phyloP scores from a whole-genome alignment of 2,888 invertebrate genomes.

The Caenorhabditis angaria region DNA sequence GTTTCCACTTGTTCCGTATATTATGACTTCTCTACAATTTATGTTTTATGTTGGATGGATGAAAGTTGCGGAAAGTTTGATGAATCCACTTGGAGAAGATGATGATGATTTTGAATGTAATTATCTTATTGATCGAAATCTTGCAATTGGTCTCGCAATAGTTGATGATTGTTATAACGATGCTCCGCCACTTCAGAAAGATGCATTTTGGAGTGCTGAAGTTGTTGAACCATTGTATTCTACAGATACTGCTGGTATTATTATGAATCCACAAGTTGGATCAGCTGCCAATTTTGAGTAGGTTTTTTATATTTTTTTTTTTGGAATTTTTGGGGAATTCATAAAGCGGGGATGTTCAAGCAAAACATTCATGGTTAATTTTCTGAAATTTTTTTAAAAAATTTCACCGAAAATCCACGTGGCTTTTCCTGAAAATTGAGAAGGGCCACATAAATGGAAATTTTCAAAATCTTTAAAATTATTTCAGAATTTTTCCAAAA shows the following conservation, averaged over 20 bases:
- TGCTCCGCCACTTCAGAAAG: conserved; percentile 49
- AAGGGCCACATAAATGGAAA: too few relatives aligned
- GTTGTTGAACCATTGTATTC: conserved; percentile 53
- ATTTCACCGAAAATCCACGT: too few relatives aligned
- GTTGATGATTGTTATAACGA: conserved; percentile 56
- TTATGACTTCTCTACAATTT: conserved; percentile 66
- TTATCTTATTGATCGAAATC: conserved; percentile 55
- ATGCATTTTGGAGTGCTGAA: conserved; percentile 51
- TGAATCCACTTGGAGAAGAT: conserved; percentile 68
- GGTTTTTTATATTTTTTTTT: conserved; percentile 10
- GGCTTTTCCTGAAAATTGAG: too few relatives aligned
- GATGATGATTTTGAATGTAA: conserved; percentile 67
- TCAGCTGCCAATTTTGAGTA: conserved; percentile 54
- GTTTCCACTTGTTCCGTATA: conserved; percentile 59
- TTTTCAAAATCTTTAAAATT: too few relatives aligned
- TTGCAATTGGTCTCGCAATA: conserved; percentile 52
- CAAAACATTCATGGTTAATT: too few relatives aligned
- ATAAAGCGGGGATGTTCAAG: too few relatives aligned
- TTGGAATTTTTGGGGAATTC: background rate
- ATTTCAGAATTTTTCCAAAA: too few relatives aligned
- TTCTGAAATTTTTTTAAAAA: too few relatives aligned
- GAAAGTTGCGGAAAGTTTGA: conserved; percentile 66
- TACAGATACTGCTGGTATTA: conserved; percentile 51
- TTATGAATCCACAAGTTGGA: conserved; percentile 56
- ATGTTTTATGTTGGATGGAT: conserved; percentile 69